A percentile compares a stretch with the other conserved stretches of the same genome.
Conservation (phyloP, 2,888 invertebrate species). For the Amblyteles armatorius region DNA sequence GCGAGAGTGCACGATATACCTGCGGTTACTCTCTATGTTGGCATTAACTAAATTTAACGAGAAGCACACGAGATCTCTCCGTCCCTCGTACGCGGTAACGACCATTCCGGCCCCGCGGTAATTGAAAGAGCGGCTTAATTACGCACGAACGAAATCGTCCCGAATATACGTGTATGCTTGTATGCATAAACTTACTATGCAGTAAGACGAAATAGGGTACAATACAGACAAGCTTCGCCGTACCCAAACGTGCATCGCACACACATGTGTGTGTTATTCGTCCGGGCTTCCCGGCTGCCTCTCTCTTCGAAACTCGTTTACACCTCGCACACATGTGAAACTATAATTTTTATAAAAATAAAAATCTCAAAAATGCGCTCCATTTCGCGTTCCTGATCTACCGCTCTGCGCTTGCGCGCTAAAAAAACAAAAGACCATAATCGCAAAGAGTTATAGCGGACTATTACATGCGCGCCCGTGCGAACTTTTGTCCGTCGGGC, state of each 20-base stretch:
- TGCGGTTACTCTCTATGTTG: slow-evolving; percentile 16
- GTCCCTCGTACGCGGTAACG: slow-evolving; percentile 71
- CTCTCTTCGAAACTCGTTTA: slow-evolving; percentile 77
- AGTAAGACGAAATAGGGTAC: slow-evolving; percentile 5
- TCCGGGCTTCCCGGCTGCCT: slow-evolving; percentile 51
- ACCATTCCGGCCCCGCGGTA: slow-evolving; percentile 75
- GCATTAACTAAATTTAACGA: slow-evolving; percentile 64
- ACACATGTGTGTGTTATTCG: slow-evolving; percentile 50
- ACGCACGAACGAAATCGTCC: slow-evolving; percentile 77
- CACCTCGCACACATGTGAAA: slow-evolving; percentile 18
- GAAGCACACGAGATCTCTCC: slow-evolving; percentile 28
- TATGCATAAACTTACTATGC: background rate
- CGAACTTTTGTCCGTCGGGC: slow-evolving; percentile 30
- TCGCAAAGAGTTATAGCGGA: slow-evolving; percentile 10
- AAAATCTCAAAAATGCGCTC: slow-evolving; percentile 31
- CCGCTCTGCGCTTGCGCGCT: slow-evolving; percentile 69
- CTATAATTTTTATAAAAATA: slow-evolving; percentile 48
- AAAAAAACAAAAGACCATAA: slow-evolving; percentile 22
- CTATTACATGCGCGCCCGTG: background rate
- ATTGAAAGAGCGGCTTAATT: slow-evolving; percentile 80
- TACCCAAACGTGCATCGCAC: slow-evolving; percentile 53
- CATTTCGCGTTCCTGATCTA: slow-evolving; percentile 72
- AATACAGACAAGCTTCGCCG: background rate
- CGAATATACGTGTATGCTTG: slow-evolving; percentile 28
- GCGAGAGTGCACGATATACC: slow-evolving; percentile 9